These are phyloP conservation scores for Nephotettix cincticeps DNA, from an alignment of 1,140 invertebrate species.

Conservation along the genomic window DNA sequence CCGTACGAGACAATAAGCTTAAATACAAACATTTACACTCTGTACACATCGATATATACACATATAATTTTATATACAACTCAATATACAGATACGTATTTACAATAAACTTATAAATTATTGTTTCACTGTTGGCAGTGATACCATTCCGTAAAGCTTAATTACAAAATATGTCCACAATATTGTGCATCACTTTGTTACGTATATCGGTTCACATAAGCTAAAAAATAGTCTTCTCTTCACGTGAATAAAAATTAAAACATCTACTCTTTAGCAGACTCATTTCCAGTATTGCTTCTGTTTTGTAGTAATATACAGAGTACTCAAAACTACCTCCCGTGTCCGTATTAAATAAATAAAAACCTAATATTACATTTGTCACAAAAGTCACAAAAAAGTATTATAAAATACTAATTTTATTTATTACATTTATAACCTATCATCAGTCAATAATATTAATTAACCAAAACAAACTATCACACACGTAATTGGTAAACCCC, in stretches of 20 bases:
- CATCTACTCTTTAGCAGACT: background rate
- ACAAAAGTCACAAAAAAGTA: too few relatives aligned
- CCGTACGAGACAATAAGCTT: slow-evolving; percentile 7
- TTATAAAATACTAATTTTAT: too few relatives aligned
- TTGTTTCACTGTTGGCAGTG: slow-evolving; percentile 6
- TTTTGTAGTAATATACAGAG: background rate
- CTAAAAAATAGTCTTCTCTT: slow-evolving; percentile 13
- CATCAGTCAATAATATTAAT: too few relatives aligned
- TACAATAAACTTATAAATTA: slow-evolving; percentile 15
- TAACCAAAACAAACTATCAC: too few relatives aligned
- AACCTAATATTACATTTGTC: too few relatives aligned
- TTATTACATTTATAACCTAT: too few relatives aligned
- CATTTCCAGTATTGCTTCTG: slow-evolving; percentile 1
- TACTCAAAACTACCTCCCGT: too few relatives aligned
- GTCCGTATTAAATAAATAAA: too few relatives aligned
- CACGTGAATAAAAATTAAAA: background rate
- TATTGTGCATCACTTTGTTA: slow-evolving; percentile 20
- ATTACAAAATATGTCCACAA: slow-evolving; percentile 14
- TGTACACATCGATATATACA: slow-evolving; percentile 2
- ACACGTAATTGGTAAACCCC: too few relatives aligned
- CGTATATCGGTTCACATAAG: slow-evolving; percentile 16
- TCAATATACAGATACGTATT: background rate
- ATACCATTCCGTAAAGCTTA: slow-evolving; percentile 2
- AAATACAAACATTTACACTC: slow-evolving; percentile 20
- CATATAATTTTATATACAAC: slow-evolving; percentile 1